Evolutionary conservation across 2,113 vertebrate species (phyloP).

Genomic region (Megaleporinus macrocephalus): DNA sequence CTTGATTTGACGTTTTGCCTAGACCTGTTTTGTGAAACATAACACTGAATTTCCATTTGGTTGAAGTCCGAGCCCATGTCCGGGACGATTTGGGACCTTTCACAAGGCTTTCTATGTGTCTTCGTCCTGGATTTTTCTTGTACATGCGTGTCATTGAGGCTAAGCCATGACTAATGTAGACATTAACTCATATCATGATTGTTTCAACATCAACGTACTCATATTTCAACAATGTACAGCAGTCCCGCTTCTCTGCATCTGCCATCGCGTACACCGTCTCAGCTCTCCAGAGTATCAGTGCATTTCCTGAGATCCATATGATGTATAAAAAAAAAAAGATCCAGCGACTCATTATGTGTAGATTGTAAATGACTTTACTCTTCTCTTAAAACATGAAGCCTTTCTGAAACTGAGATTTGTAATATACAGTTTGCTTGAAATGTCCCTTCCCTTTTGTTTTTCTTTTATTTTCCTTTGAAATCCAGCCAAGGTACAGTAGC

Average conservation of each 20-base stretch:
- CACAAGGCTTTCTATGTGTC: constrained; percentile 28
- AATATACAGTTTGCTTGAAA: constrained; percentile 29
- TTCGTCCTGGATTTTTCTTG: constrained; percentile 30
- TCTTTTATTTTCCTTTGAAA: neutral
- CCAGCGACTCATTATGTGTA: constrained; percentile 26
- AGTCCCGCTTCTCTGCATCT: neutral
- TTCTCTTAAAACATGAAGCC: constrained; percentile 30
- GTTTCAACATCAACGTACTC: neutral
- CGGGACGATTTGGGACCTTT: neutral
- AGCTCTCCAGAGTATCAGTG: neutral
- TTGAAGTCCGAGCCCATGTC: constrained; percentile 35
- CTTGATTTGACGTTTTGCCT: constrained; percentile 55
- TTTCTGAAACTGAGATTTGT: constrained; percentile 41
- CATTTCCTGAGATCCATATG: neutral
- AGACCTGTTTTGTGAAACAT: constrained; percentile 71
- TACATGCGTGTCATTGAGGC: constrained; percentile 35
- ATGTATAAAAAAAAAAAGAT: constrained; percentile 32
- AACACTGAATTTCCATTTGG: constrained; percentile 69
- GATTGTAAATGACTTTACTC: constrained; percentile 41
- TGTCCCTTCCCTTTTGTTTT: constrained; percentile 22
- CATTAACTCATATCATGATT: constrained; percentile 27
- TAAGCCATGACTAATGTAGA: constrained; percentile 36
- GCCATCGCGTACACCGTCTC: neutral
- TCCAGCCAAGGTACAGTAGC: constrained; percentile 49
- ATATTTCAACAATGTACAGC: neutral